Conservation (phyloP, 2,797 vertebrate genomes). For the Phoeniculus purpureus region DNA sequence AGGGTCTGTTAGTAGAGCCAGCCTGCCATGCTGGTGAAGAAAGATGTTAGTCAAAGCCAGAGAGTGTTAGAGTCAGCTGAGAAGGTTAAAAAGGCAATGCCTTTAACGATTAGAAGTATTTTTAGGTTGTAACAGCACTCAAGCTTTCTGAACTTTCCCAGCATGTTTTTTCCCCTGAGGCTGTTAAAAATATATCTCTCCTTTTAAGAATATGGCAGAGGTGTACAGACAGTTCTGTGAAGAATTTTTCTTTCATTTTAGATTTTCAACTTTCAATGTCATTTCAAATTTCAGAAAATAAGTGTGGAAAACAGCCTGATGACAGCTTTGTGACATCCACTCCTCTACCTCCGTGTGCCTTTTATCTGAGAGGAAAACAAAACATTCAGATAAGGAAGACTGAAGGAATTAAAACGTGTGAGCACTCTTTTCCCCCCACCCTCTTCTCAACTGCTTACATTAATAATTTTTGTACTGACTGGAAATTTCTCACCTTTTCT, state of each 20-base stretch:
- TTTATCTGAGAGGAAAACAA: slow-evolving; percentile 41
- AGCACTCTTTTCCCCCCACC: neutral
- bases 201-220: slow-evolving; percentile 56
- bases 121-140: slow-evolving; percentile 2
- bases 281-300: slow-evolving; percentile 59
- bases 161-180: slow-evolving; percentile 47
- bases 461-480: neutral
- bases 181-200: slow-evolving; percentile 46
- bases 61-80: neutral
- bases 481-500: neutral
- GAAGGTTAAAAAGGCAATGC: slow-evolving; percentile 33
- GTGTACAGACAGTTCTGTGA: slow-evolving; percentile 49
- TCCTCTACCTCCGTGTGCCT: slow-evolving; percentile 10
- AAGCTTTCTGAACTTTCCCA: slow-evolving; percentile 49
- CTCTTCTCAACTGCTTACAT: neutral
- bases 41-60: neutral
- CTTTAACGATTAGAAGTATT: slow-evolving; percentile 51
- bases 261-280: slow-evolving; percentile 37
- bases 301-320: slow-evolving; percentile 36
- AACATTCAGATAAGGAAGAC: slow-evolving; percentile 11
- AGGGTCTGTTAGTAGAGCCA: neutral
- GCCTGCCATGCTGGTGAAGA: neutral
- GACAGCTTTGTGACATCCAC: slow-evolving; percentile 57
- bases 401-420: neutral
- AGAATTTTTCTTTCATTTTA: neutral